Evolutionary conservation across 64 coral and sea anemone genomes (phyloP).

Genomic region (Porites australiensis): DNA sequence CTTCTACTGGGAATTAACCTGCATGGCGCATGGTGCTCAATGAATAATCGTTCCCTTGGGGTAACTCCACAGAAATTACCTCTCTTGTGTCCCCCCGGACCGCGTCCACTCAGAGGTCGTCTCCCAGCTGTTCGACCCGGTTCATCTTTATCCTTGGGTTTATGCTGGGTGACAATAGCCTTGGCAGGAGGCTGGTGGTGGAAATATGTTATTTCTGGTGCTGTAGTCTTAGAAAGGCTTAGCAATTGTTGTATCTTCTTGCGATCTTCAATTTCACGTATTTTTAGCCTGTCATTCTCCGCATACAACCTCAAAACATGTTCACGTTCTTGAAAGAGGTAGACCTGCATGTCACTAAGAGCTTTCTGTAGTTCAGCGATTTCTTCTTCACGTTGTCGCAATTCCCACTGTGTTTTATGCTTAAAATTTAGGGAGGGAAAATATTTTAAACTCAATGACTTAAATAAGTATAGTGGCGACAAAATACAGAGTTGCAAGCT

Average conservation of each 20-base stretch:
- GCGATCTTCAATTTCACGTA: conserved; percentile 95
- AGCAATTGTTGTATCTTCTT: conserved; percentile 97
- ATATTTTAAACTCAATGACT: background rate
- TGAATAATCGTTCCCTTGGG: background rate
- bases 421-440: background rate
- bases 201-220: conserved; percentile 97
- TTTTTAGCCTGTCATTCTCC: conserved; percentile 96
- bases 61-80: conserved; percentile 35
- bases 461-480: too few relatives aligned
- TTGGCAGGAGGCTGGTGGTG: conserved; percentile 90
- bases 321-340: conserved; percentile 97
- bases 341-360: conserved; percentile 98
- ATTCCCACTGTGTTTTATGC: conserved; percentile 96
- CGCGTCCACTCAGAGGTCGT: conserved; percentile 62
- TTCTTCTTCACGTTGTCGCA: conserved; percentile 95
- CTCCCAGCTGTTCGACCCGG: background rate
- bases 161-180: conserved; percentile 79
- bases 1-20: too few relatives aligned
- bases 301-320: conserved; percentile 93
- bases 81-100: conserved; percentile 96
- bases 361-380: conserved; percentile 97
- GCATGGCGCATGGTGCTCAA: background rate
- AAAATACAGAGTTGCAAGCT: too few relatives aligned
- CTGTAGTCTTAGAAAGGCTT: conserved; percentile 74
- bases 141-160: conserved; percentile 3